These are phyloP conservation scores for Psilopsiagon aymara DNA, from an alignment of 2,113 vertebrate species.

Conservation along the genomic window DNA sequence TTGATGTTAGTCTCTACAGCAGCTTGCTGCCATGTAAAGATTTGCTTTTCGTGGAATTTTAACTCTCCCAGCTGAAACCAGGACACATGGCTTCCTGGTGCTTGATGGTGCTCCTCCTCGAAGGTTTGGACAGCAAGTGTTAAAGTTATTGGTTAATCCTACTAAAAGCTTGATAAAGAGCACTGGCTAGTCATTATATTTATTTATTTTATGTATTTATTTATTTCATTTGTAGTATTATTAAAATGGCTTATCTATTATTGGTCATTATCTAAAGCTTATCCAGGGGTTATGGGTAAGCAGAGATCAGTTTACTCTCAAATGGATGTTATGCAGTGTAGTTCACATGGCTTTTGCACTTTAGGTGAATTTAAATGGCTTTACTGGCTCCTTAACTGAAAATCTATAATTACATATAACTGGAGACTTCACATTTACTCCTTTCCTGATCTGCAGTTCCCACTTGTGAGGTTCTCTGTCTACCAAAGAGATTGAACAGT, in stretches of 20 bases:
- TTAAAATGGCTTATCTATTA: background rate
- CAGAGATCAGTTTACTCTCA: background rate
- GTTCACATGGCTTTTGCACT: background rate
- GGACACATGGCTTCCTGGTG: background rate
- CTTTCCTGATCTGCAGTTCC: background rate
- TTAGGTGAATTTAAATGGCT: background rate
- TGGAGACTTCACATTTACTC: background rate
- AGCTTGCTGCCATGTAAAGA: background rate
- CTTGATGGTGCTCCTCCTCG: background rate
- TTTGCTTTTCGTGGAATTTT: background rate
- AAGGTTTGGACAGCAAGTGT: background rate
- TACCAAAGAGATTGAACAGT: background rate
- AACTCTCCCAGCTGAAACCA: background rate
- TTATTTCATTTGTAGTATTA: background rate
- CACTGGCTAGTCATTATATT: background rate
- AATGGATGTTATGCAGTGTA: rapidly evolving
- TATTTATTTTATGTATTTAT: background rate
- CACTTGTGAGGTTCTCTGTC: background rate
- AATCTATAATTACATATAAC: background rate
- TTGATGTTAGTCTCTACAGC: background rate
- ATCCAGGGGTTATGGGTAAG: background rate
- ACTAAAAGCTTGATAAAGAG: background rate
- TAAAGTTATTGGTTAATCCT: background rate
- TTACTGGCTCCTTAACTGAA: background rate
- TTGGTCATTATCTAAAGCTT: background rate